phyloP scores from a whole-genome alignment of 2,113 vertebrate genomes.

The Uria aalge region DNA sequence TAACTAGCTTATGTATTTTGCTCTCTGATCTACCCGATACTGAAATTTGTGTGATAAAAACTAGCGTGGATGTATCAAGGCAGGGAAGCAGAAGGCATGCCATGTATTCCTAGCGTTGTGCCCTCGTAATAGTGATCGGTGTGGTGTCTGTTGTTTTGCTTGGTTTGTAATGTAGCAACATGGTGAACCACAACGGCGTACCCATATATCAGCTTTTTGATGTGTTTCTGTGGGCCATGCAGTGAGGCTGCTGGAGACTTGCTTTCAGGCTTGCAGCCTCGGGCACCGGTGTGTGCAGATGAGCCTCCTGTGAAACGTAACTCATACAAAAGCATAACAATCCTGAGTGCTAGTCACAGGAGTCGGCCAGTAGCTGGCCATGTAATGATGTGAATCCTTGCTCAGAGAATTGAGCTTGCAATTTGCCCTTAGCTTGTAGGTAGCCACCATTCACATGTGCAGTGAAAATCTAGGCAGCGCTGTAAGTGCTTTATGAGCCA shows the following conservation, averaged over 20 bases:
- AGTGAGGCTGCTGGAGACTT: background rate
- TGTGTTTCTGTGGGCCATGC: background rate
- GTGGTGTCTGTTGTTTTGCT: background rate
- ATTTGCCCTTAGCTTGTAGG: background rate
- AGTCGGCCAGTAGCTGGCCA: background rate
- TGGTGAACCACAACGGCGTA: background rate
- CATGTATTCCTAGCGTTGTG: rapidly evolving
- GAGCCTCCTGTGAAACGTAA: background rate
- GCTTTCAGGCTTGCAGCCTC: background rate
- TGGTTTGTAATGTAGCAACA: background rate
- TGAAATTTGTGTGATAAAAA: background rate
- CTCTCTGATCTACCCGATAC: background rate
- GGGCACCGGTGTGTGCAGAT: background rate
- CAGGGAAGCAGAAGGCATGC: background rate
- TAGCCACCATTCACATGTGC: background rate
- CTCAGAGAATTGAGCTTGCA: background rate
- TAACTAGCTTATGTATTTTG: background rate
- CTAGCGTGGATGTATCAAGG: rapidly evolving
- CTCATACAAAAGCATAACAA: background rate
- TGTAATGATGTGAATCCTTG: background rate
- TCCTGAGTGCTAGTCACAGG: background rate
- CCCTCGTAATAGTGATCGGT: background rate
- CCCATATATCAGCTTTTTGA: background rate
- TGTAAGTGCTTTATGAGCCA: background rate
- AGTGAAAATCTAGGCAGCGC: background rate